Percentiles rank a stretch among this genome's conserved stretches.
Conservation (phyloP, 1,140 invertebrate species). For the Microplitis mediator region DNA sequence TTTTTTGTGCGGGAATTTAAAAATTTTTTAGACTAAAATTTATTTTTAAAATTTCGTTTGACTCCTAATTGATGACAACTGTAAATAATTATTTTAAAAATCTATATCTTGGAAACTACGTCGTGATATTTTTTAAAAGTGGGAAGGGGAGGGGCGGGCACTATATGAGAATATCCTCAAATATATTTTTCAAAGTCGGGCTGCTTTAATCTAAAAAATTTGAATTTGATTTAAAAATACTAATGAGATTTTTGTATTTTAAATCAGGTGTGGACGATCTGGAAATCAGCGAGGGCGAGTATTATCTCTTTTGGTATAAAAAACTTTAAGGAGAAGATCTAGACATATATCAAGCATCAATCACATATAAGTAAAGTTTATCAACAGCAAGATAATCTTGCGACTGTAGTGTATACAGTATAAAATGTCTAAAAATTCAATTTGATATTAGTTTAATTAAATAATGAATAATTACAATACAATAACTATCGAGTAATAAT, state of each 20-base stretch:
- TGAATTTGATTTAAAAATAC: neutral
- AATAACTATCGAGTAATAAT: no score
- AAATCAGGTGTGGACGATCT: slow-evolving; percentile 79
- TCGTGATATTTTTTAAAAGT: no score
- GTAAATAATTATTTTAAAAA: no score
- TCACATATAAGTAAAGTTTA: neutral
- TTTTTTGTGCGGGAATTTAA: no score
- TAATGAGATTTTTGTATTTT: slow-evolving; percentile 37
- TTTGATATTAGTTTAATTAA: neutral
- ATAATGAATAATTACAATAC: neutral
- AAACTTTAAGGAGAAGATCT: slow-evolving; percentile 71
- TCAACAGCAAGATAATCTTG: slow-evolving; percentile 1
- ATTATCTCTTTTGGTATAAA: slow-evolving; percentile 90
- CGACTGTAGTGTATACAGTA: neutral
- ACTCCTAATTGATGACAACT: no score
- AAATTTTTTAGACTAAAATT: no score
- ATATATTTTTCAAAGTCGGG: no score
- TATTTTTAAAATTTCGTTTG: no score
- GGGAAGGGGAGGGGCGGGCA: no score
- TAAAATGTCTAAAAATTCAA: neutral
- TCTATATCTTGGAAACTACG: no score
- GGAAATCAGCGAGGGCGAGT: slow-evolving; percentile 80
- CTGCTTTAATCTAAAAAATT: no score
- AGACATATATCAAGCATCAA: neutral
- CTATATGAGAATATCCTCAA: no score